phyloP scores from a whole-genome alignment of 2,113 vertebrate genomes.

The Thalassoma bifasciatum region DNA sequence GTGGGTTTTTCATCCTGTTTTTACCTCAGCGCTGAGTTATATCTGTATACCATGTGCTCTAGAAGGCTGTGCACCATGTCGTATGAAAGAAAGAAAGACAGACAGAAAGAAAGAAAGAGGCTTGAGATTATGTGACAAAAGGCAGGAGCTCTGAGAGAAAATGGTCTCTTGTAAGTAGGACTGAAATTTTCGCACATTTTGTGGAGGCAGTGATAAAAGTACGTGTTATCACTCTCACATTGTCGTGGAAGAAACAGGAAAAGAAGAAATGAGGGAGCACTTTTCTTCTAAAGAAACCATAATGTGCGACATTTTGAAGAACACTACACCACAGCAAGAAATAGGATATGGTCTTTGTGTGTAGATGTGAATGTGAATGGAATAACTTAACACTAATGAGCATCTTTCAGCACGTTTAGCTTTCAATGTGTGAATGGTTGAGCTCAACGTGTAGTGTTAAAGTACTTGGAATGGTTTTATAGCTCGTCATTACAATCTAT shows the following conservation, averaged over 20 bases:
- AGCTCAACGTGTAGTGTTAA: no score
- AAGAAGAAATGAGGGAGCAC: neutral
- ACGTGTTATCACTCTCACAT: conserved; percentile 21
- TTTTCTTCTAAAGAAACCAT: conserved; percentile 1
- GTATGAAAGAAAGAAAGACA: conserved; percentile 31
- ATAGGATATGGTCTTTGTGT: no score
- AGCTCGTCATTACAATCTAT: no score
- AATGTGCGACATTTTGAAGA: neutral
- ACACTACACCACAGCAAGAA: neutral
- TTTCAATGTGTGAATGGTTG: no score
- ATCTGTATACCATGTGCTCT: conserved; percentile 23
- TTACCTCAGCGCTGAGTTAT: conserved; percentile 12
- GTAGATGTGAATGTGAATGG: no score
- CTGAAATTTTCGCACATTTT: conserved; percentile 26
- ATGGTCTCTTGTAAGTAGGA: conserved; percentile 9
- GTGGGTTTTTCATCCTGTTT: conserved; percentile 28
- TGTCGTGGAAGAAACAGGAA: conserved; percentile 6
- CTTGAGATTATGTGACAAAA: conserved; percentile 16
- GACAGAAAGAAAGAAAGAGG: conserved; percentile 24
- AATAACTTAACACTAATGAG: no score
- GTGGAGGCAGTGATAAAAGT: conserved; percentile 28
- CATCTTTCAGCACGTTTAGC: no score
- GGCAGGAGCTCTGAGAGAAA: neutral
- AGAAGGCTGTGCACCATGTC: neutral
- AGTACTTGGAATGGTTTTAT: no score